Base-by-base conservation (phyloP, 2,113 vertebrate genomes). In the Isurus oxyrinchus region DNA sequence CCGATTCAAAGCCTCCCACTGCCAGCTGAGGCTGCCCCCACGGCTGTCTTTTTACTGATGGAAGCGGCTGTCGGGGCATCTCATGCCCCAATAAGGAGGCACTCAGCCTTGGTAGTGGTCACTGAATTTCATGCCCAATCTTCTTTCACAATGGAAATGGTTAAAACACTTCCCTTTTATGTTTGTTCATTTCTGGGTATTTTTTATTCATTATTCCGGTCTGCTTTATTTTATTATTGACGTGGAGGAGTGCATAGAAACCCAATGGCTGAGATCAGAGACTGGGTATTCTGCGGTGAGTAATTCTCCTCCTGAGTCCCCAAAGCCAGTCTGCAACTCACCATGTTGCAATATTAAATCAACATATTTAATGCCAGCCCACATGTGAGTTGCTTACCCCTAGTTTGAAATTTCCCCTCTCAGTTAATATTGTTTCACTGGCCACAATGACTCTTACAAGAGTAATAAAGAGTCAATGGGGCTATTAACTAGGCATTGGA, bases 401-500 rank as follows among this genome's bases (percentile, higher is more conserved):
- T n/a, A 63, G 16, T 94, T 94, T n/a, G 59, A 25, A 63, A 61
- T 35, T 94, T 94, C 6, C 31, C 55, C 59, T 63, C 90, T 66
- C 35, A 94, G 90, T 59, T 94, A 94, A 94, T 94, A 23, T 4
- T 63, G 59, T 23, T 94, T n/a, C 19, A 63, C 59, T 35, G 21
- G 21, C 59, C 90, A 94, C 66, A 94, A 94, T 94, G 40, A n/a
- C 35, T 40, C 59, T 66, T 63, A 84, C 40, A 1, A 40, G 90
- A 40, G 57, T 94, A 59, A 63, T 94, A 66, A 40, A 63, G 90
- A 94, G n/a, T 40, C 35, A 94, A 63, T 66, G 59, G 90, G n/a
- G 35, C 61, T 94, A 40, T 44, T 94, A 94, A 94, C 90, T 94
- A 94, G 59, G 59, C 90, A 94, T 66, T 40, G 61, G 59, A 40